Percentiles rank a stretch among this genome's conserved stretches.
Conservation (phyloP, 2,888 invertebrate genomes). For the Agapetus fuscipes region DNA sequence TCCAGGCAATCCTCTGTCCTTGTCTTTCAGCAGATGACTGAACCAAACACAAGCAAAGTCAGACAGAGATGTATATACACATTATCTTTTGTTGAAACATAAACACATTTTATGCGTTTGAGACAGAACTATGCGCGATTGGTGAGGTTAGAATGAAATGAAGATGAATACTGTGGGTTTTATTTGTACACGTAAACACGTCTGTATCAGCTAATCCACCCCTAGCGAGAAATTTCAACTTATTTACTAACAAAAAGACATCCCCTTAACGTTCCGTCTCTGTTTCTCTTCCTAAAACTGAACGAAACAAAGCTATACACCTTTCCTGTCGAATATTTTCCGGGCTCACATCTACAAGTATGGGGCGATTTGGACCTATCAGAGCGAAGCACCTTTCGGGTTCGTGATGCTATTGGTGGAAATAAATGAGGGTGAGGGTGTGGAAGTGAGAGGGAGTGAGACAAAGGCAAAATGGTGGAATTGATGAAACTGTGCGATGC, state of each 20-base stretch:
- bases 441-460: conserved; percentile 1
- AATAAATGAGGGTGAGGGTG: neutral
- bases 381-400: conserved; percentile 4
- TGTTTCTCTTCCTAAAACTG: conserved; percentile 2
- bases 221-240: conserved; percentile 13
- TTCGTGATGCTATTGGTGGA: conserved; percentile 11
- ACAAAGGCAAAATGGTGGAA: conserved; percentile 11
- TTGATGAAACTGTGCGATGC: conserved; percentile 4
- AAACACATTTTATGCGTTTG: conserved; percentile 17
- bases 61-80: too few relatives aligned
- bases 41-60: too few relatives aligned
- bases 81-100: conserved; percentile 19
- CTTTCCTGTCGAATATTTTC: too few relatives aligned
- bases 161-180: conserved; percentile 36
- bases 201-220: conserved; percentile 40
- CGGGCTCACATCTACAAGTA: too few relatives aligned
- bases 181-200: conserved; percentile 27
- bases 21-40: too few relatives aligned
- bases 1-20: too few relatives aligned
- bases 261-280: conserved; percentile 3
- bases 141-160: conserved; percentile 39
- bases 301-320: too few relatives aligned
- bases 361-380: too few relatives aligned
- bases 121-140: conserved; percentile 26
- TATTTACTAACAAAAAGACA: neutral